Evolutionary conservation across 2,888 invertebrate species (phyloP).

Genomic region (Erannis defoliaria): DNA sequence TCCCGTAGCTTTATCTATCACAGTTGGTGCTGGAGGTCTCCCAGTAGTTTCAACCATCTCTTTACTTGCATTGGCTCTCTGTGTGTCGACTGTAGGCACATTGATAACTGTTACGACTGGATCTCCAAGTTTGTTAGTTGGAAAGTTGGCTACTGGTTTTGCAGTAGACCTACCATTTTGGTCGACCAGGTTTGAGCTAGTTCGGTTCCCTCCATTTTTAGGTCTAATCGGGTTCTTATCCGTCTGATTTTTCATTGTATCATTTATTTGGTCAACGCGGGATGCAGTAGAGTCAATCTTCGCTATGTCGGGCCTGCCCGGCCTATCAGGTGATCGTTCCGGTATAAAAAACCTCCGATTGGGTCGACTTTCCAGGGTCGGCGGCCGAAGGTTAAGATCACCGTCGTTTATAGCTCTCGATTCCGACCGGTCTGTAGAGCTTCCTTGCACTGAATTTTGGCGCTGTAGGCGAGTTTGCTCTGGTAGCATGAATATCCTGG

Average conservation of each 20-base stretch:
- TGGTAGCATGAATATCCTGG: conserved; percentile 38
- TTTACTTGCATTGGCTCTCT: conserved; percentile 16
- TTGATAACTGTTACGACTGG: background rate
- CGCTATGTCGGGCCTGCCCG: conserved; percentile 15
- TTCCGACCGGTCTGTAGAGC: conserved; percentile 39
- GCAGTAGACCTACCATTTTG: background rate
- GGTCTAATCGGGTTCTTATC: conserved; percentile 1
- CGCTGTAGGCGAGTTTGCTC: conserved; percentile 30
- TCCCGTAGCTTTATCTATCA: conserved; percentile 38
- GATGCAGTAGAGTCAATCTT: background rate
- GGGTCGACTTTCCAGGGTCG: conserved; percentile 45
- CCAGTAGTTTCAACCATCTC: conserved; percentile 32
- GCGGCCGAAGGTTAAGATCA: conserved; percentile 41
- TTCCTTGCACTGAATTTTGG: conserved; percentile 38
- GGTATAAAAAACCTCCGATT: conserved; percentile 47
- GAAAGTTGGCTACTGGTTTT: background rate
- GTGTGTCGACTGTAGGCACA: background rate
- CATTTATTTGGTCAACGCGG: background rate
- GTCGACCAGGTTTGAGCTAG: background rate
- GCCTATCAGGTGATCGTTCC: conserved; percentile 39
- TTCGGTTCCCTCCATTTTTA: background rate
- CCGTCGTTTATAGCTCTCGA: conserved; percentile 35
- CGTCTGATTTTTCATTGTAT: background rate
- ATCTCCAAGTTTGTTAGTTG: background rate
- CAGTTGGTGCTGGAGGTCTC: conserved; percentile 37